phyloP scores from a whole-genome alignment of 1,140 invertebrate species.

The Macrostomum lignano region DNA sequence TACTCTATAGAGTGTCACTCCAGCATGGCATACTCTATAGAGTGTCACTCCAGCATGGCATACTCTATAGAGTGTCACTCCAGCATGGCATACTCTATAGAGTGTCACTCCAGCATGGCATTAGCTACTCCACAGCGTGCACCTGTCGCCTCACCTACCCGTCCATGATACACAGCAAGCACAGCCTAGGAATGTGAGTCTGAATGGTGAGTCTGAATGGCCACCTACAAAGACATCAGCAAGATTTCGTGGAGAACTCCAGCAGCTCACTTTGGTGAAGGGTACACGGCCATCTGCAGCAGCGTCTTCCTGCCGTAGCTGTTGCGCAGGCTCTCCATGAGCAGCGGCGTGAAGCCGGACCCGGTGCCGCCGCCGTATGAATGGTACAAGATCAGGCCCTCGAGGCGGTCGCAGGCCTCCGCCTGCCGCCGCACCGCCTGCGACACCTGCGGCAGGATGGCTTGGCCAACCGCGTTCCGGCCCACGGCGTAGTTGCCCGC shows the following conservation, averaged over 20 bases:
- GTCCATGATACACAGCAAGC: too few species aligned
- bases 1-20: too few species aligned
- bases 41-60: too few species aligned
- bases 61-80: too few species aligned
- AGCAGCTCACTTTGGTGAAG: slow-evolving; percentile 41
- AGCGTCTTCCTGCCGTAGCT: slow-evolving; percentile 59
- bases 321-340: slow-evolving; percentile 55
- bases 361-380: slow-evolving; percentile 59
- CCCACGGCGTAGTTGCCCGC: slow-evolving; percentile 34
- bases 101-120: too few species aligned
- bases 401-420: not conserved
- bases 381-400: too few species aligned
- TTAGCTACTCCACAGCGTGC: too few species aligned
- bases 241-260: slow-evolving; percentile 44
- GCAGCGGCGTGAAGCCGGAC: slow-evolving; percentile 50
- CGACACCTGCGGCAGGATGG: slow-evolving; percentile 3
- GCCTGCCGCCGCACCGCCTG: not conserved
- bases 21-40: too few species aligned
- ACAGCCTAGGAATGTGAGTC: not conserved
- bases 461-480: slow-evolving; percentile 8
- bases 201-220: not conserved
- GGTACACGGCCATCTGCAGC: slow-evolving; percentile 47
- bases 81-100: too few species aligned
- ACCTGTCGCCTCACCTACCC: too few species aligned
- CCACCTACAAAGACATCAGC: slow-evolving; percentile 34